Conservation (phyloP, 2,797 vertebrate genomes). For the Amniataba percoides region DNA sequence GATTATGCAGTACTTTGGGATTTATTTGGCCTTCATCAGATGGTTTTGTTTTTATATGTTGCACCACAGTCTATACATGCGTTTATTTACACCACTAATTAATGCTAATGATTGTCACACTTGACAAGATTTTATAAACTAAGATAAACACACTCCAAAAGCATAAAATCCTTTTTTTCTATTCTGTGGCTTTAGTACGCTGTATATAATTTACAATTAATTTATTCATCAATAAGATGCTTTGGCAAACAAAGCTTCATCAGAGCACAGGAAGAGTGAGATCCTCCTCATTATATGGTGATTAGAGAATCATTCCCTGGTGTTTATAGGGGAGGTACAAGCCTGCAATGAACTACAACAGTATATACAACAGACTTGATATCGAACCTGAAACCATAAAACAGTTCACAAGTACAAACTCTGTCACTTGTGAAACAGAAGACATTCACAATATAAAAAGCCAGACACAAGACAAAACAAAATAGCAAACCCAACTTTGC, state of each 20-base stretch:
- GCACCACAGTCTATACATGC: constrained; percentile 6
- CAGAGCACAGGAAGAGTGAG: constrained; percentile 20
- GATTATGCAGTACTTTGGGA: not conserved
- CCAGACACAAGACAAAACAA: not conserved
- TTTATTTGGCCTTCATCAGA: not conserved
- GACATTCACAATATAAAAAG: not conserved
- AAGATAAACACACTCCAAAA: not conserved
- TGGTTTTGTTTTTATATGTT: constrained; percentile 16
- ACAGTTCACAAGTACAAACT: not conserved
- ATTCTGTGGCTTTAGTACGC: not conserved
- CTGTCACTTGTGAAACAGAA: no score
- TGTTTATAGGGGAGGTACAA: constrained; percentile 1
- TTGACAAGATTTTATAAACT: constrained; percentile 9
- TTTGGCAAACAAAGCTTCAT: constrained; percentile 19
- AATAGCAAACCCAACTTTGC: not conserved
- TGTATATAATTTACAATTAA: not conserved
- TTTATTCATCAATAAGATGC: not conserved
- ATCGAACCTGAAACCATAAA: constrained; percentile 12
- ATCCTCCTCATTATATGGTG: not conserved
- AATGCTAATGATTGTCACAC: not conserved
- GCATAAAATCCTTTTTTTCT: not conserved
- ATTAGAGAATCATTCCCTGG: constrained; percentile 30
- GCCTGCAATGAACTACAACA: not conserved
- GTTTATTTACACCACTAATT: constrained; percentile 4
- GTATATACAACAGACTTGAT: not conserved